A percentile compares a stretch with the other conserved stretches of the same genome.
Conservation (phyloP, 2,113 vertebrate genomes). For the Cyrtonyx montezumae region DNA sequence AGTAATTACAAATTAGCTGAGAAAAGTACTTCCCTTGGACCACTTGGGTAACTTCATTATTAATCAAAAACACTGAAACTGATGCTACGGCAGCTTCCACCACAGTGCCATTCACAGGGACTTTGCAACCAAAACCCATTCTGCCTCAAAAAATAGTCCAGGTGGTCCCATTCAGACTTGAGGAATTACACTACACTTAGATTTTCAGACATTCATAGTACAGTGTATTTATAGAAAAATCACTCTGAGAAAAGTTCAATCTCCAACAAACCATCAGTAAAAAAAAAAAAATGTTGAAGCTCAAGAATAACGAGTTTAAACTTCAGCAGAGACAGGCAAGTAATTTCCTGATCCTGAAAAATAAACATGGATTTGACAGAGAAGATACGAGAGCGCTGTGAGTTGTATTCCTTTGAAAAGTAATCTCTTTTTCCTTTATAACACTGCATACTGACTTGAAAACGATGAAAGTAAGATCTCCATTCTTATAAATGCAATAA, state of each 20-base stretch:
- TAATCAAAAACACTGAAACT: background rate
- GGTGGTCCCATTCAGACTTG: background rate
- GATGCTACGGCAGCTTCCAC: background rate
- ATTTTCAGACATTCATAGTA: background rate
- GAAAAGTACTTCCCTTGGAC: background rate
- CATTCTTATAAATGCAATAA: background rate
- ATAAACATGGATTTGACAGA: background rate
- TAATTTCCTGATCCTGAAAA: background rate
- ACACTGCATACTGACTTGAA: background rate
- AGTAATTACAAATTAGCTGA: background rate
- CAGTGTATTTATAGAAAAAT: background rate
- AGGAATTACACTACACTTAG: background rate
- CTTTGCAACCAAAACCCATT: background rate
- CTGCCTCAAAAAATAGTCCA: background rate
- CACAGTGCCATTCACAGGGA: background rate
- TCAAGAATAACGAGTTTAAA: background rate
- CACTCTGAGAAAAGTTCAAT: background rate
- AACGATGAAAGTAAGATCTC: background rate
- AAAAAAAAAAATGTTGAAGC: background rate
- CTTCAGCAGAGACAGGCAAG: background rate
- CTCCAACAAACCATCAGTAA: background rate
- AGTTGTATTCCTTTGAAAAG: background rate
- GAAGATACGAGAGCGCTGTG: background rate
- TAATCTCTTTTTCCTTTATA: background rate
- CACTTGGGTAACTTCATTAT: background rate